Evolutionary conservation across 1,140 invertebrate species (phyloP).

Genomic region (Penaeus indicus): DNA sequence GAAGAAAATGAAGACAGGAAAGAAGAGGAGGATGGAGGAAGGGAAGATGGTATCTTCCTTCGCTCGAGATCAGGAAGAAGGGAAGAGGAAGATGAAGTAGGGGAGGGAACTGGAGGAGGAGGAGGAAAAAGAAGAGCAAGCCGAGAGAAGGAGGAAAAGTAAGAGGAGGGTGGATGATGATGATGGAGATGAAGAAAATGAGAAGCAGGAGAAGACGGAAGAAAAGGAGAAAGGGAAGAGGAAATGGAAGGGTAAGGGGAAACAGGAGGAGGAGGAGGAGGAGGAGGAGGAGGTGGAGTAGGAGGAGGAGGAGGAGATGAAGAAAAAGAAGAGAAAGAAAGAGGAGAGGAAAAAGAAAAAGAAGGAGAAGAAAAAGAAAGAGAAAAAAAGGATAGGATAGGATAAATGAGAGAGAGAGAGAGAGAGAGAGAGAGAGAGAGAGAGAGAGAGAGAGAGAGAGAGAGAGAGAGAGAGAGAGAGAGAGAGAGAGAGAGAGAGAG

Average conservation of each 20-base stretch:
- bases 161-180: not conserved
- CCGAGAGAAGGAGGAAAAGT: not conserved
- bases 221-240: not conserved
- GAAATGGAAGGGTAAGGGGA: not conserved
- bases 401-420: not conserved
- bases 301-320: too few relatives aligned
- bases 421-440: too few relatives aligned
- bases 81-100: too few relatives aligned
- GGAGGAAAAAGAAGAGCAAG: not conserved
- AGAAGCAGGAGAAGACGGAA: not conserved
- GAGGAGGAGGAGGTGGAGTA: not conserved
- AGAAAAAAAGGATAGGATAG: not conserved
- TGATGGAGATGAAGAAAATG: too few relatives aligned
- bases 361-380: not conserved
- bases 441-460: not conserved
- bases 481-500: not conserved
- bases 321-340: too few relatives aligned
- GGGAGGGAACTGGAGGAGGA: not conserved
- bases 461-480: not conserved
- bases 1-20: too few relatives aligned
- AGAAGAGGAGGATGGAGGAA: not conserved
- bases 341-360: too few relatives aligned
- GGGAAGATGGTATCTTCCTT: not conserved
- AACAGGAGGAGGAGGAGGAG: not conserved
- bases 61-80: not conserved